These are phyloP conservation scores for Phenacoccus solenopsis DNA, from an alignment of 1,140 invertebrate species.

Conservation along the genomic window DNA sequence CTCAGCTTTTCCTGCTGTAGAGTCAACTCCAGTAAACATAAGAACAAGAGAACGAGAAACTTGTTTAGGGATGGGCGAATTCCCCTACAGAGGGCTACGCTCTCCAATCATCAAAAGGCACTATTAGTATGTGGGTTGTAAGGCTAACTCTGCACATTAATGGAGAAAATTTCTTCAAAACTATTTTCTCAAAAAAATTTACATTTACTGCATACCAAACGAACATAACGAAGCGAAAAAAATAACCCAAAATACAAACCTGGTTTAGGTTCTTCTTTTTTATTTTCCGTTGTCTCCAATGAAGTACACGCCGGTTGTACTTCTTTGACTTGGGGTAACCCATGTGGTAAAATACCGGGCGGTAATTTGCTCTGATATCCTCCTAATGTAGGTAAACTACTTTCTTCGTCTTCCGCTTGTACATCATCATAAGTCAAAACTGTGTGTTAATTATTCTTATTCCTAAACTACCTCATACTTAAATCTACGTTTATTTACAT, in stretches of 20 bases:
- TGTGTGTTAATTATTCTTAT: conserved; percentile 67
- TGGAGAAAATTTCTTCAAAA: too few relatives aligned
- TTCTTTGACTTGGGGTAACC: conserved; percentile 88
- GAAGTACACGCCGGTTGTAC: conserved; percentile 78
- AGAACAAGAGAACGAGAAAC: too few relatives aligned
- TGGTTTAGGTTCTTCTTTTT: conserved; percentile 47
- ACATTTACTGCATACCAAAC: too few relatives aligned
- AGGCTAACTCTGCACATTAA: too few relatives aligned
- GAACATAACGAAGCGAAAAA: neutral
- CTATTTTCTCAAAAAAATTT: too few relatives aligned
- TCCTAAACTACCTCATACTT: neutral
- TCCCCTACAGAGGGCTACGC: too few relatives aligned
- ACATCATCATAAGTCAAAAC: conserved; percentile 98
- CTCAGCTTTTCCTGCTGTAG: too few relatives aligned
- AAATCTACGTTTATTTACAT: neutral
- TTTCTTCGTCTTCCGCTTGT: conserved; percentile 91
- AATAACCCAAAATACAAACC: conserved; percentile 23
- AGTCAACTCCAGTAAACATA: too few relatives aligned
- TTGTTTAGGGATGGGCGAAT: too few relatives aligned
- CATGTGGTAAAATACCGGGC: conserved; percentile 80
- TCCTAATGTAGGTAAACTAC: conserved; percentile 56
- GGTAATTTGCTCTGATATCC: conserved; percentile 74
- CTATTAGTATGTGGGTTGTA: too few relatives aligned
- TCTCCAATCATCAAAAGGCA: too few relatives aligned
- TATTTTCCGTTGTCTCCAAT: conserved; percentile 55